Evolutionary conservation across 2,113 vertebrate genomes (phyloP).

Genomic region (Petrocephalus zakoni): DNA sequence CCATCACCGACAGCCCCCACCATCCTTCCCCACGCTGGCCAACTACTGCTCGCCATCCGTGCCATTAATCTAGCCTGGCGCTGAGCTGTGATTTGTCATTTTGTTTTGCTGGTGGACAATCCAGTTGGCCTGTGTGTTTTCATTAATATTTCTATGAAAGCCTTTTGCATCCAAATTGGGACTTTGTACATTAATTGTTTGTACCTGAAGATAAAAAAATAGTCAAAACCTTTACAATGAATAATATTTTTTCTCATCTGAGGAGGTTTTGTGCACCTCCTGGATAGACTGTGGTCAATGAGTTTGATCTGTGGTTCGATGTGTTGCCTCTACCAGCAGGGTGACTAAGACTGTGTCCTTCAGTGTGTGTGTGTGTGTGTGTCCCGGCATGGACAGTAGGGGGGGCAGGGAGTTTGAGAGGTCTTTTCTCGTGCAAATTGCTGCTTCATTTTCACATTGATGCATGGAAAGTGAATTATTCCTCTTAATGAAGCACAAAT

Average conservation of each 20-base stretch:
- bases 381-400: not conserved
- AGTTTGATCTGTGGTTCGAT: not conserved
- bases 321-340: not conserved
- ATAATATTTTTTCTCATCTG: not conserved
- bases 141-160: not conserved
- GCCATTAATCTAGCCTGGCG: not conserved
- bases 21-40: not conserved
- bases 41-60: not conserved
- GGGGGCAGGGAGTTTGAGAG: not conserved
- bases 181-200: not conserved
- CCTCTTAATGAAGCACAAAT: not conserved
- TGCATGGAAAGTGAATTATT: not conserved
- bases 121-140: not conserved
- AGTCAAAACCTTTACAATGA: not conserved
- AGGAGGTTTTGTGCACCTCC: not conserved
- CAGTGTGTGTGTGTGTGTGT: too few relatives aligned
- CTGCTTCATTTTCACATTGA: not conserved
- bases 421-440: not conserved
- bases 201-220: not conserved
- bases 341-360: not conserved
- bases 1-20: not conserved
- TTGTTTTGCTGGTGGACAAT: not conserved
- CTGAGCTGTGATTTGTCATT: not conserved
- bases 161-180: not conserved
- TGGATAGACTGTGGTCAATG: not conserved